Conservation (phyloP, 2,888 invertebrate species). For the Drosophila yooni region DNA sequence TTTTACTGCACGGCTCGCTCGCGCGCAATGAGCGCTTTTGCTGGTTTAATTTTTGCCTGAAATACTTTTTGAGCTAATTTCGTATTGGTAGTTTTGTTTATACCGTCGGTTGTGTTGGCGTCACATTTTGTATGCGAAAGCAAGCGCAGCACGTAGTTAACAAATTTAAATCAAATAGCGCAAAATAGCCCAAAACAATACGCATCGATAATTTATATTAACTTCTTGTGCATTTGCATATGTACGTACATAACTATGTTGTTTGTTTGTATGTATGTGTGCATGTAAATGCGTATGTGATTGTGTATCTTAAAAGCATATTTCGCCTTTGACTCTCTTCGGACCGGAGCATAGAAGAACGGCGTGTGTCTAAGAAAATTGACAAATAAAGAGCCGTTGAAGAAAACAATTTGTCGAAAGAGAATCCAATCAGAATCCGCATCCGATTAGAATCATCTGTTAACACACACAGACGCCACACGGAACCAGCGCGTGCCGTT, state of each 20-base stretch:
- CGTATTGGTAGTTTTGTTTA: constrained; percentile 84
- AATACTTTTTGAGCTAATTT: constrained; percentile 84
- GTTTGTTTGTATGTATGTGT: constrained; percentile 4
- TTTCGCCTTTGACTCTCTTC: constrained; percentile 44
- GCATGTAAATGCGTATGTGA: constrained; percentile 2
- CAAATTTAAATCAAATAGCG: constrained; percentile 50
- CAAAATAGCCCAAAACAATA: constrained; percentile 37
- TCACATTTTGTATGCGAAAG: constrained; percentile 73
- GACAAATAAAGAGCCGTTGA: background rate
- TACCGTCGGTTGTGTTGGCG: constrained; percentile 82
- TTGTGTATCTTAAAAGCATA: constrained; percentile 26
- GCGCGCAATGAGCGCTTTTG: constrained; percentile 73
- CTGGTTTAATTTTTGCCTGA: constrained; percentile 82
- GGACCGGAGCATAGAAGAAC: constrained; percentile 17
- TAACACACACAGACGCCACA: constrained; percentile 21
- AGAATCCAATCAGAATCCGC: constrained; percentile 21
- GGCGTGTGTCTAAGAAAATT: constrained; percentile 39
- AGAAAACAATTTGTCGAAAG: constrained; percentile 31
- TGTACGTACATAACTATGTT: constrained; percentile 1
- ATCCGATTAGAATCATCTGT: constrained; percentile 45
- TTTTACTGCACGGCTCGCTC: constrained; percentile 56
- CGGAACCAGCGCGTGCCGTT: constrained; percentile 43
- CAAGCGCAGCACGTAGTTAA: constrained; percentile 65
- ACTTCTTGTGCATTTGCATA: constrained; percentile 20
- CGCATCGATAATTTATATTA: constrained; percentile 29